Percentiles rank a stretch among this genome's conserved stretches.
These are phyloP conservation scores for Furnarius figulus DNA, from an alignment of 2,113 vertebrate species.

Conservation along the genomic window DNA sequence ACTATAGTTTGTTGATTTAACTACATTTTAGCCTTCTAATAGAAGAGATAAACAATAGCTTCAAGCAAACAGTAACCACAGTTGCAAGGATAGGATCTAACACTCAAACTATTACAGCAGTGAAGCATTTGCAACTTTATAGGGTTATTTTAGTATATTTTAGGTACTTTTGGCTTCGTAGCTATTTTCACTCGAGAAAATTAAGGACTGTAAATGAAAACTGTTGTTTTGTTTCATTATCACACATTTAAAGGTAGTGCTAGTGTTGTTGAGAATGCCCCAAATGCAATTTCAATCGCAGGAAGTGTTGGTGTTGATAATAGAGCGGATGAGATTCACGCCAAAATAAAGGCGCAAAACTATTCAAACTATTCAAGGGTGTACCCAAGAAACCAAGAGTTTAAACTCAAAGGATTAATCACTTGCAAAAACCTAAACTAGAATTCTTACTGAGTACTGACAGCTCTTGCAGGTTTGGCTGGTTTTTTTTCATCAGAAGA, in stretches of 20 bases:
- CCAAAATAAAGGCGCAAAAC: slow-evolving; percentile 33
- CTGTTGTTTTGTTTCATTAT: neutral
- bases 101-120: neutral
- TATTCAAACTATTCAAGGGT: neutral
- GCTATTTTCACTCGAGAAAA: neutral
- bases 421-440: neutral
- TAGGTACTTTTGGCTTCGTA: neutral
- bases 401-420: neutral
- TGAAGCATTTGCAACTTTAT: neutral
- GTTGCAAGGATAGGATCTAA: neutral
- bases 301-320: slow-evolving; percentile 41
- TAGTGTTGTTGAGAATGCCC: neutral
- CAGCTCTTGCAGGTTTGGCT: neutral
- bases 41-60: neutral
- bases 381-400: neutral
- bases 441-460: neutral
- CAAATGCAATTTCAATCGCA: slow-evolving; percentile 32
- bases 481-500: neutral
- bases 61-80: neutral
- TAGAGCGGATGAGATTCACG: neutral
- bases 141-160: neutral
- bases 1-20: neutral
- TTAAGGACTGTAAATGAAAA: neutral
- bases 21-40: neutral
- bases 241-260: neutral